Evolutionary conservation across 2,113 vertebrate species (phyloP).

Genomic region (Salvator merianae): DNA sequence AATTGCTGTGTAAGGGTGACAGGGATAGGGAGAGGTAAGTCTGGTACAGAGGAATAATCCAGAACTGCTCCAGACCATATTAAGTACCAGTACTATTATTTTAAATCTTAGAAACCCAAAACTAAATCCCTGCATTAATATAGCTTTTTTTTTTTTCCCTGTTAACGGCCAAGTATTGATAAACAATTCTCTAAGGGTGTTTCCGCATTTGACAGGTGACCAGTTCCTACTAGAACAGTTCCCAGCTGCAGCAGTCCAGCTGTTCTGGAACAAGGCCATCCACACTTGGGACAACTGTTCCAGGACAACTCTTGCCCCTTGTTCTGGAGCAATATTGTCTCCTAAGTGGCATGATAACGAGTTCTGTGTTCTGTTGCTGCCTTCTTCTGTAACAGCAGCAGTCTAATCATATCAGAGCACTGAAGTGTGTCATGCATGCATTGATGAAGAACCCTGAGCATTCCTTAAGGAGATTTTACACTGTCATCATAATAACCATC

Average conservation of each 20-base stretch:
- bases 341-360: no score
- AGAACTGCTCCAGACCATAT: not conserved
- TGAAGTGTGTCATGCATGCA: not conserved
- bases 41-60: not conserved
- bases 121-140: not conserved
- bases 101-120: not conserved
- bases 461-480: not conserved
- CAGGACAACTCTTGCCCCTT: no score
- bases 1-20: no score
- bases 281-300: no score
- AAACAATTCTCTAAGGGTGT: no score
- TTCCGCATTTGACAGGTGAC: no score
- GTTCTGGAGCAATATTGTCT: not conserved
- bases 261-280: no score
- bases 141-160: not conserved
- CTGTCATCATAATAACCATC: not conserved
- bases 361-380: no score
- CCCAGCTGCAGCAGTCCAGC: no score
- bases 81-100: no score
- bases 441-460: not conserved
- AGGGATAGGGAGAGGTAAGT: not conserved
- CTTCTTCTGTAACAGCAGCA: not conserved
- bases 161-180: not conserved
- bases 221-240: no score
- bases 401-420: not conserved